phyloP scores from a whole-genome alignment of 1,140 invertebrate genomes.

The Caligus rogercresseyi region DNA sequence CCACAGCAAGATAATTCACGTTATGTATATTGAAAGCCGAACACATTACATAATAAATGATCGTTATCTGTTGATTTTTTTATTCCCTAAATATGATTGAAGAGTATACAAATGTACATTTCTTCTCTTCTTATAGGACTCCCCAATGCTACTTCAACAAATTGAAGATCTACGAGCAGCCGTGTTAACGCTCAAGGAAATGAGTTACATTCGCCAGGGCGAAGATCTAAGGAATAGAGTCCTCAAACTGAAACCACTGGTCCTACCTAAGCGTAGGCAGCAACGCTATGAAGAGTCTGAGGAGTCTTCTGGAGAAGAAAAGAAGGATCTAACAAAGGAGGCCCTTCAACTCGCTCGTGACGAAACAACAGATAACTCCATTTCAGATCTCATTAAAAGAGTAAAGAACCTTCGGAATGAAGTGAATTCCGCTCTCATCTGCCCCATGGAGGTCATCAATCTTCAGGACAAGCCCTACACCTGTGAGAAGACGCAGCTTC shows the following conservation, averaged over 20 bases:
- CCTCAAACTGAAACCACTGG: constrained; percentile 15
- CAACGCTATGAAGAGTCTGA: not conserved
- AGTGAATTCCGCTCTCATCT: constrained; percentile 1
- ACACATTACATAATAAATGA: not conserved
- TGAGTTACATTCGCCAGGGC: not conserved
- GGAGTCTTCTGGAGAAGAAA: not conserved
- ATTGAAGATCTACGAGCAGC: constrained; percentile 26
- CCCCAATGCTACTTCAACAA: constrained; percentile 26
- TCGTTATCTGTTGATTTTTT: not conserved
- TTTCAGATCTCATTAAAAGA: constrained; percentile 8
- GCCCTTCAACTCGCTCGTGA: not conserved
- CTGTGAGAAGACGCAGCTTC: not conserved
- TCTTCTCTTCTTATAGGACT: constrained; percentile 23
- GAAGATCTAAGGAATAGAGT: constrained; percentile 19
- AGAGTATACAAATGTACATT: too few species aligned
- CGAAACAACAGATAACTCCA: not conserved
- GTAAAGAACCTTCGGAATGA: not conserved
- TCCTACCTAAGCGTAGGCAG: constrained; percentile 11
- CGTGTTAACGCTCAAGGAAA: constrained; percentile 22
- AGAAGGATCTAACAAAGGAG: not conserved
- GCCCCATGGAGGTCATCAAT: not conserved
- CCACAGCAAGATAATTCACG: too few species aligned
- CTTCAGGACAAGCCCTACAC: not conserved
- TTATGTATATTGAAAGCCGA: too few species aligned
- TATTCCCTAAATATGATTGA: too few species aligned